Base-by-base conservation (phyloP, 2,888 invertebrate genomes). In the Antitype chi region DNA sequence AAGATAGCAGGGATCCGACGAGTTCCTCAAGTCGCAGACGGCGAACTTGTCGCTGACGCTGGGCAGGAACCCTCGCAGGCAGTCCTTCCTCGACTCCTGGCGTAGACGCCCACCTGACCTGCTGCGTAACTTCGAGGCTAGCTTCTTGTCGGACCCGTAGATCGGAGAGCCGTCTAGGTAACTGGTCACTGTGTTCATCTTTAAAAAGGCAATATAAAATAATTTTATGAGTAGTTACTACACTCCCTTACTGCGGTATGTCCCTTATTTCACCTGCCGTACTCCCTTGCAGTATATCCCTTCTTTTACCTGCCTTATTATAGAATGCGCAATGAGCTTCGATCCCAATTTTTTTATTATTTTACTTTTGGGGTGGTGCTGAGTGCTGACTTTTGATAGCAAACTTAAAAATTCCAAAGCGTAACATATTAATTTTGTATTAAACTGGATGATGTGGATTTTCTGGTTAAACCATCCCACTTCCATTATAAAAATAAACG, bases 171-270 rank as follows among this genome's bases (percentile, higher is more conserved):
- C 97, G 80, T 97, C 97, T 6, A 97, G 85, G 87, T 93, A 97
- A 85, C 97, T 96, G 17, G 97, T 97, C 1, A 98, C 97, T 88
- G 97, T 97, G 91, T 98, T 98, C 97, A 98, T 97, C 97, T 98
- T 92, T 52, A 82, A 82, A 82, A 28, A 47, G 13, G 20, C 0
- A 23, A n/a, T 25, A 1, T 38, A 20, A 32, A 15, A 25, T 47
- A 0, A 20, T 60, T 60, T 60, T 20, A 60, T 28, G 3, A 59
- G 17, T 28, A 17, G 8, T 28, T 59, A 28, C 57, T 59, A 25
- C 17, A 20, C 15, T 57, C 2, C 57, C 25, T 15, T 57, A 2
- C 15, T 11, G 53, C n/a, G 9, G 25, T 53, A 23, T 23, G n/a
- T n/a, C 11, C 5, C n/a, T 15, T 7, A 7, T 55, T 25, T 6